Evolutionary conservation across 2,113 vertebrate species (phyloP).

Genomic region (Caloenas nicobarica): DNA sequence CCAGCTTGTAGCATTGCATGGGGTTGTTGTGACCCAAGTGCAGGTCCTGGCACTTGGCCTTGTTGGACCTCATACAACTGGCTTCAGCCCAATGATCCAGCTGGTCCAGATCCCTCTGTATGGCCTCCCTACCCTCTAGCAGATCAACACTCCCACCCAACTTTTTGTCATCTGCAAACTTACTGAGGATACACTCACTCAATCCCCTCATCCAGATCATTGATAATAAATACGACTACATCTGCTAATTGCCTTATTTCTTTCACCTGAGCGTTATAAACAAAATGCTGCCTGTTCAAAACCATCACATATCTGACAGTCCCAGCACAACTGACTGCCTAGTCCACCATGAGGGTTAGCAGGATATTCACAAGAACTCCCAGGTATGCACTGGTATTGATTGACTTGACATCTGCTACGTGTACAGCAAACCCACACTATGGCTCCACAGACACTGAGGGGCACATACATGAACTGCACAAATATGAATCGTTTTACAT

Average conservation of each 20-base stretch:
- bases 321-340: not conserved
- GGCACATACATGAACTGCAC: not conserved
- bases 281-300: not conserved
- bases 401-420: not conserved
- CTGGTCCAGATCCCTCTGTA: too few species aligned
- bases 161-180: too few species aligned
- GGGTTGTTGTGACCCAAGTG: too few species aligned
- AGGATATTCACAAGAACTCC: not conserved
- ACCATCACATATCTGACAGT: not conserved
- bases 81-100: too few species aligned
- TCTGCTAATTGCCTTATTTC: not conserved
- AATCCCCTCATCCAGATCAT: too few species aligned
- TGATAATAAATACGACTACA: too few species aligned
- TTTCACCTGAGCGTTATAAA: not conserved
- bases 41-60: too few species aligned
- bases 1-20: too few species aligned
- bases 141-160: too few species aligned
- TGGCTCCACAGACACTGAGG: not conserved
- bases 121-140: too few species aligned
- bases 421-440: not conserved
- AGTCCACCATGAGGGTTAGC: not conserved
- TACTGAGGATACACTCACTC: too few species aligned
- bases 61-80: too few species aligned
- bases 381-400: not conserved
- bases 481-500: rapidly evolving